Evolutionary conservation across 2,797 vertebrate genomes (phyloP).

Genomic region (Neopelma chrysocephalum): DNA sequence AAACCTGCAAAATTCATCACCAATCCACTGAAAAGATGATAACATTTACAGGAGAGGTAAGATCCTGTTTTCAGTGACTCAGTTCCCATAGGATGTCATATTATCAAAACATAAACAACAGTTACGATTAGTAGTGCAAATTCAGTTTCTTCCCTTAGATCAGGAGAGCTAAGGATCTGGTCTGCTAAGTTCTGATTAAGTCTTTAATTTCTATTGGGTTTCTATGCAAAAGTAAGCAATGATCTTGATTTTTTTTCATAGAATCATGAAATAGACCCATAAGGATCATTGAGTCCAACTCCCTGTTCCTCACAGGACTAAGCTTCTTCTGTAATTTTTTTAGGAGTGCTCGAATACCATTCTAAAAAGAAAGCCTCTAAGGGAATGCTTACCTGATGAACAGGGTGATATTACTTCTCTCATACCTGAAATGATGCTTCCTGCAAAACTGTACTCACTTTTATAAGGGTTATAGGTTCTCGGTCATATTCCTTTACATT

Average conservation of each 20-base stretch:
- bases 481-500: background rate
- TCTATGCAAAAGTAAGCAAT: background rate
- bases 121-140: background rate
- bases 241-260: background rate
- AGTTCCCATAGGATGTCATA: background rate
- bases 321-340: background rate
- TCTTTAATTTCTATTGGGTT: background rate
- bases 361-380: background rate
- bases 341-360: background rate
- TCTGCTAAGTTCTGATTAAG: background rate
- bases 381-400: background rate
- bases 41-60: background rate
- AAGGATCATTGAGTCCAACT: background rate
- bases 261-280: background rate
- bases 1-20: slow-evolving; percentile 18
- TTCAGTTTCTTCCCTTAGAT: background rate
- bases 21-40: background rate
- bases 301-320: background rate
- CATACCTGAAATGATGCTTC: background rate
- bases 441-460: background rate
- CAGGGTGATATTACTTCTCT: background rate
- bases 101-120: background rate
- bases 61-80: background rate
- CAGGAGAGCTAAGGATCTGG: background rate
- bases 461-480: background rate